These are phyloP conservation scores for Armadillidium nasatum DNA, from an alignment of 1,140 invertebrate genomes.

Conservation along the genomic window DNA sequence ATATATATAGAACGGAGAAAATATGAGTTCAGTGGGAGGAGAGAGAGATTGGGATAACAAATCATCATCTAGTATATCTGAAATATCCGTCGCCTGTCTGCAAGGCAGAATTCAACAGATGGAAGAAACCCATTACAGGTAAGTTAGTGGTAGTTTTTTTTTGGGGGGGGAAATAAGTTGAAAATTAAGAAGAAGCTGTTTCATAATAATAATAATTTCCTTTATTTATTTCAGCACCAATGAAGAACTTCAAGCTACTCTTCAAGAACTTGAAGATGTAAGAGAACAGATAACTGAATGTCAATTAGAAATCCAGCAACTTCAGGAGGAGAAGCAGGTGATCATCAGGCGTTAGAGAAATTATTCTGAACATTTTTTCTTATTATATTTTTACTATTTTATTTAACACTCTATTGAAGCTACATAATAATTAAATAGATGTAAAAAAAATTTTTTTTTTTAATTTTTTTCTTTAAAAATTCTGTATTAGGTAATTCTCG, in stretches of 20 bases:
- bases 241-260: slow-evolving; percentile 88
- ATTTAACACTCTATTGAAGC: too few species aligned
- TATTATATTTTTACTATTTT: too few species aligned
- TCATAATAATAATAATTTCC: slow-evolving; percentile 3
- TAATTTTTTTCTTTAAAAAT: slow-evolving; percentile 12
- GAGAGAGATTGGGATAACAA: slow-evolving; percentile 72
- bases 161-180: not conserved
- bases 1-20: too few species aligned
- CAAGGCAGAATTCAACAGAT: slow-evolving; percentile 87
- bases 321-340: slow-evolving; percentile 80
- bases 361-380: too few species aligned
- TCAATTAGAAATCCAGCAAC: slow-evolving; percentile 77
- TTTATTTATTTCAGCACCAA: slow-evolving; percentile 64
- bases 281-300: slow-evolving; percentile 76
- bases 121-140: slow-evolving; percentile 73
- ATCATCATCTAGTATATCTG: slow-evolving; percentile 73
- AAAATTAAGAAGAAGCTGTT: not conserved
- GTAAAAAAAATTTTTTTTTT: not conserved
- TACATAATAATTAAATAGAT: too few species aligned
- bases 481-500: slow-evolving; percentile 55
- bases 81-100: slow-evolving; percentile 84
- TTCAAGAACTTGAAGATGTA: slow-evolving; percentile 85
- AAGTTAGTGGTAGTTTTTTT: not conserved
- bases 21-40: not conserved
- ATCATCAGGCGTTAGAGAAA: not conserved